Conservation (phyloP, 2,888 invertebrate species). For the Trimorus sp. region DNA sequence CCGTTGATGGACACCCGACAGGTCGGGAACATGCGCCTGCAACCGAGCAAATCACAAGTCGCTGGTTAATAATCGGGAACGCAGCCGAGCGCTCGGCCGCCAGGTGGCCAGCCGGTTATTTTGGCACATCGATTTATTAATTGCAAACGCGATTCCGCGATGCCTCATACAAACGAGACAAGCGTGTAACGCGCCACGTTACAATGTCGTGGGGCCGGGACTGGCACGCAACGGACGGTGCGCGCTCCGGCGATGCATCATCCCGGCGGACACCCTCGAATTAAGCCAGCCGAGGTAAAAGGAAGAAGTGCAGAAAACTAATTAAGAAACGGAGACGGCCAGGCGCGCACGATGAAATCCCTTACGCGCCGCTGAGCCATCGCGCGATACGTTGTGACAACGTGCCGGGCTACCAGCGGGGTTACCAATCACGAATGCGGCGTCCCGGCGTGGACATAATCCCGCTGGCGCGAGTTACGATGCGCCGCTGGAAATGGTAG, state of each 20-base stretch:
- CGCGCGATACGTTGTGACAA: slow-evolving; percentile 61
- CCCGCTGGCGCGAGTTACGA: slow-evolving; percentile 8
- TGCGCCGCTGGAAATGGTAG: too few relatives aligned
- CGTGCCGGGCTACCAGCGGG: slow-evolving; percentile 60
- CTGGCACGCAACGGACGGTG: slow-evolving; percentile 38
- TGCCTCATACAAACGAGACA: slow-evolving; percentile 43
- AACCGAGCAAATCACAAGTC: slow-evolving; percentile 70
- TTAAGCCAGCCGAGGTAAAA: slow-evolving; percentile 45
- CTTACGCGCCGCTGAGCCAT: slow-evolving; percentile 54
- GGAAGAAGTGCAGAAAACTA: slow-evolving; percentile 57
- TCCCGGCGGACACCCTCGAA: slow-evolving; percentile 53
- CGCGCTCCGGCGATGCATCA: slow-evolving; percentile 47
- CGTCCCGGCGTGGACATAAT: slow-evolving; percentile 53
- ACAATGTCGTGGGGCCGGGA: slow-evolving; percentile 28
- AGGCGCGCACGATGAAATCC: slow-evolving; percentile 58
- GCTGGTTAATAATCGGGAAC: slow-evolving; percentile 27
- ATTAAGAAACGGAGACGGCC: slow-evolving; percentile 54
- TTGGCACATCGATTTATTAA: slow-evolving; percentile 40
- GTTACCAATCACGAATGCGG: slow-evolving; percentile 60
- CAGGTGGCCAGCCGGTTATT: slow-evolving; percentile 41
- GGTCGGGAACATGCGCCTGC: slow-evolving; percentile 92
- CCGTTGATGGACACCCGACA: slow-evolving; percentile 89
- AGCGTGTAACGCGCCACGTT: slow-evolving; percentile 16
- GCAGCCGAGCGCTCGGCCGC: not conserved
- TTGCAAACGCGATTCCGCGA: slow-evolving; percentile 32